Evolutionary conservation across 1,140 invertebrate genomes (phyloP).

Genomic region (Drosophila jambulina): DNA sequence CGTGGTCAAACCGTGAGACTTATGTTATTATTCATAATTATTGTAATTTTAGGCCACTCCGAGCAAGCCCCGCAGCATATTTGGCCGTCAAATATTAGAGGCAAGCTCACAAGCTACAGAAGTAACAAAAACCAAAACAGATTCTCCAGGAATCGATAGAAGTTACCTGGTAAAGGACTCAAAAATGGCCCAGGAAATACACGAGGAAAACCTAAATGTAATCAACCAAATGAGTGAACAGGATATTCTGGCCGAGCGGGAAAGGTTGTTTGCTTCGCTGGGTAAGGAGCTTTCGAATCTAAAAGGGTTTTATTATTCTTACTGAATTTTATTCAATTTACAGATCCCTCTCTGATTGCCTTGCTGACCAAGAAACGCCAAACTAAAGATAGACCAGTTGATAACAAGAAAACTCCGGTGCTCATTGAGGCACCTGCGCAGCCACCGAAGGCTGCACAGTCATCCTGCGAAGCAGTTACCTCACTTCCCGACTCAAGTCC

Average conservation of each 20-base stretch:
- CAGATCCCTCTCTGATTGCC: slow-evolving; percentile 71
- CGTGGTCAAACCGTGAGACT: neutral
- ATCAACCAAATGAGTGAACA: slow-evolving; percentile 89
- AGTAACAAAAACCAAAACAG: neutral
- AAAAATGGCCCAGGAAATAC: slow-evolving; percentile 88
- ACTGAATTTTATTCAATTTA: neutral
- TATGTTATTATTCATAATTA: neutral
- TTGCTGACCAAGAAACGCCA: slow-evolving; percentile 88
- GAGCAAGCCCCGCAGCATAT: slow-evolving; percentile 50
- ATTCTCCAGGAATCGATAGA: slow-evolving; percentile 24
- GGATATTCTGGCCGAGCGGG: slow-evolving; percentile 91
- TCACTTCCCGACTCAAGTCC: slow-evolving; percentile 64
- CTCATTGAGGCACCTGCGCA: slow-evolving; percentile 13
- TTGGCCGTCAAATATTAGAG: slow-evolving; percentile 45
- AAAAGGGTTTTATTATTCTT: neutral
- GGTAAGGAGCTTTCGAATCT: slow-evolving; percentile 83
- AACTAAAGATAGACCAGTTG: slow-evolving; percentile 18
- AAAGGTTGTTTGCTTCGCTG: slow-evolving; percentile 88
- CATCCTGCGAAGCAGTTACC: slow-evolving; percentile 28
- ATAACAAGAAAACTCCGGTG: neutral
- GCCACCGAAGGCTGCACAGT: neutral
- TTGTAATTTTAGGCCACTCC: slow-evolving; percentile 2
- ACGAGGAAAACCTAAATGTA: slow-evolving; percentile 90
- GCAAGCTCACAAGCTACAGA: neutral
- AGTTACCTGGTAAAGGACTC: slow-evolving; percentile 87